Evolutionary conservation across 1,140 invertebrate species (phyloP).

Genomic region (Stenopsyche tienmushanensis): DNA sequence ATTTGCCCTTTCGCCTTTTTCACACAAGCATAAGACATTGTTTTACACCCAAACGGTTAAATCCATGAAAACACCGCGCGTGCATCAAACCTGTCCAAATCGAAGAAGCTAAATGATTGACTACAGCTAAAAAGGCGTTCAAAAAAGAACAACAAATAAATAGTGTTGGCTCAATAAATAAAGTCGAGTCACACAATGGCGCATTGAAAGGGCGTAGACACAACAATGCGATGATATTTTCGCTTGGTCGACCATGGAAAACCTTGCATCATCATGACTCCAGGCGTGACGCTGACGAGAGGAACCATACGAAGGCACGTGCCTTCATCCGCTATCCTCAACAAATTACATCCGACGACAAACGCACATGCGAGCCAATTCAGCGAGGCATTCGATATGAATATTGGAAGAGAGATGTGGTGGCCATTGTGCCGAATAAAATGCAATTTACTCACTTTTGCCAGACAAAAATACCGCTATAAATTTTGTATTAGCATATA

Average conservation of each 20-base stretch:
- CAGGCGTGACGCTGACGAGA: conserved; percentile 14
- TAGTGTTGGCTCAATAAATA: no score
- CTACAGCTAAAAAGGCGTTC: no score
- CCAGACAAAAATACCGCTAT: no score
- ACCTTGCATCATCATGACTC: not conserved
- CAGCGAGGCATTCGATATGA: not conserved
- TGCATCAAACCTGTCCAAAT: no score
- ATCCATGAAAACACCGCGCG: no score
- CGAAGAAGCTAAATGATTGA: no score
- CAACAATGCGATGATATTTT: conserved; percentile 17
- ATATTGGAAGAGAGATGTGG: not conserved
- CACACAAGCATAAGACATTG: no score
- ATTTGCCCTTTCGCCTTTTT: no score
- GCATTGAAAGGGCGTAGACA: conserved; percentile 15
- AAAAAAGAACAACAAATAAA: no score
- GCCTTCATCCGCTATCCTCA: not conserved
- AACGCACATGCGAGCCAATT: not conserved
- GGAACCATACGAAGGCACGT: conserved; percentile 4
- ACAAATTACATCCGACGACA: not conserved
- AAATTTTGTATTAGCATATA: no score
- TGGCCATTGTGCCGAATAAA: not conserved
- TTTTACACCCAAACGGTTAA: no score
- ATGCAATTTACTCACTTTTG: no score
- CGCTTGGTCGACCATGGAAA: conserved; percentile 9
- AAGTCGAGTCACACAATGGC: conserved; percentile 5